These are phyloP conservation scores for Ornithoptera alexandrae DNA, from an alignment of 2,888 invertebrate genomes.

Conservation along the genomic window DNA sequence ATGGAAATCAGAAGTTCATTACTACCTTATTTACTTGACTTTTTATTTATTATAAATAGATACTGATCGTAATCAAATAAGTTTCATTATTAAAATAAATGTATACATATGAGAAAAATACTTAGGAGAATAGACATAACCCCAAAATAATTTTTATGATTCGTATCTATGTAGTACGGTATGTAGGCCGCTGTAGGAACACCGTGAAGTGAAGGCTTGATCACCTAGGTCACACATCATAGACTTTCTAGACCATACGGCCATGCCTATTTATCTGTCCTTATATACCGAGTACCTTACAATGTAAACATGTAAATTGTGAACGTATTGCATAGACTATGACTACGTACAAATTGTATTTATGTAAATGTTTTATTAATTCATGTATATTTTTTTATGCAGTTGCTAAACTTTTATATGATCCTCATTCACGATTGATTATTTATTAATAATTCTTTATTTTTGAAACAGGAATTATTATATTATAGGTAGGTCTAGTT, in stretches of 20 bases:
- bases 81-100: too few species aligned
- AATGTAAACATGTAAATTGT: constrained; percentile 8
- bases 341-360: not conserved
- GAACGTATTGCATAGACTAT: constrained; percentile 3
- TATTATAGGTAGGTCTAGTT: too few species aligned
- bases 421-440: too few species aligned
- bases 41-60: too few species aligned
- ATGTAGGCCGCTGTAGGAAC: constrained; percentile 7
- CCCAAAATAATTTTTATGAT: not conserved
- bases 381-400: too few species aligned
- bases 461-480: too few species aligned
- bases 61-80: too few species aligned
- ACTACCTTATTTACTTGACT: too few species aligned
- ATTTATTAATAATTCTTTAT: too few species aligned
- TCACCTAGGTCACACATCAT: constrained; percentile 56
- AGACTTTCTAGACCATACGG: constrained; percentile 67
- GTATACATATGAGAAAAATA: too few species aligned
- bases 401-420: too few species aligned
- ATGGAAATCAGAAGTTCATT: too few species aligned
- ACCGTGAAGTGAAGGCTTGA: constrained; percentile 70
- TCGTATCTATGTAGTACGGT: not conserved
- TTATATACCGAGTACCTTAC: constrained; percentile 13
- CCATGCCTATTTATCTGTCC: constrained; percentile 15
- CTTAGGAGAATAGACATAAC: not conserved
- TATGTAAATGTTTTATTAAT: not conserved